phyloP scores from a whole-genome alignment of 2,888 invertebrate genomes.

The Dryobota labecula region DNA sequence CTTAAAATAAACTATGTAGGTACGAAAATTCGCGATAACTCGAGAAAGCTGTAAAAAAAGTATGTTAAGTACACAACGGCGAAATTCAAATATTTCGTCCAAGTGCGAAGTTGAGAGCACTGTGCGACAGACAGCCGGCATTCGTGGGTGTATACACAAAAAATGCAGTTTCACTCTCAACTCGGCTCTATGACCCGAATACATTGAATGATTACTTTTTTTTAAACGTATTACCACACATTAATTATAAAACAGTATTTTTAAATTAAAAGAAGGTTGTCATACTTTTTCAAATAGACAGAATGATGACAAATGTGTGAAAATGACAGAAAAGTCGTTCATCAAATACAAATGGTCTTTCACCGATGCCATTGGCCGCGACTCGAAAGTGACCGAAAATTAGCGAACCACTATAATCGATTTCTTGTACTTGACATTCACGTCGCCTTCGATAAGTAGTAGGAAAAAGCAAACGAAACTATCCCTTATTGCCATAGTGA shows the following conservation, averaged over 20 bases:
- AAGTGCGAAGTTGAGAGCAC: slow-evolving; percentile 58
- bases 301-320: slow-evolving; percentile 10
- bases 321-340: slow-evolving; percentile 15
- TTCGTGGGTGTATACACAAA: slow-evolving; percentile 67
- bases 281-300: slow-evolving; percentile 14
- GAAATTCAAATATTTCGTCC: slow-evolving; percentile 38
- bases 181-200: slow-evolving; percentile 70
- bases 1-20: neutral
- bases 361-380: slow-evolving; percentile 74
- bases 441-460: slow-evolving; percentile 62
- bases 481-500: slow-evolving; percentile 49
- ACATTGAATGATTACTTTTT: slow-evolving; percentile 54
- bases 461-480: slow-evolving; percentile 63
- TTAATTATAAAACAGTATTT: neutral
- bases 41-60: slow-evolving; percentile 47
- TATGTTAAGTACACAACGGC: slow-evolving; percentile 47
- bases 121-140: slow-evolving; percentile 49
- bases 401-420: slow-evolving; percentile 79
- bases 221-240: slow-evolving; percentile 48
- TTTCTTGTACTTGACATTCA: slow-evolving; percentile 89
- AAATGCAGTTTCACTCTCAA: slow-evolving; percentile 80
- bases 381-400: slow-evolving; percentile 85
- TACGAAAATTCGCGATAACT: slow-evolving; percentile 33
- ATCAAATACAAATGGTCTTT: slow-evolving; percentile 77
- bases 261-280: neutral